Evolutionary conservation across 1,140 invertebrate genomes (phyloP).

Genomic region (Drosophila hydei): DNA sequence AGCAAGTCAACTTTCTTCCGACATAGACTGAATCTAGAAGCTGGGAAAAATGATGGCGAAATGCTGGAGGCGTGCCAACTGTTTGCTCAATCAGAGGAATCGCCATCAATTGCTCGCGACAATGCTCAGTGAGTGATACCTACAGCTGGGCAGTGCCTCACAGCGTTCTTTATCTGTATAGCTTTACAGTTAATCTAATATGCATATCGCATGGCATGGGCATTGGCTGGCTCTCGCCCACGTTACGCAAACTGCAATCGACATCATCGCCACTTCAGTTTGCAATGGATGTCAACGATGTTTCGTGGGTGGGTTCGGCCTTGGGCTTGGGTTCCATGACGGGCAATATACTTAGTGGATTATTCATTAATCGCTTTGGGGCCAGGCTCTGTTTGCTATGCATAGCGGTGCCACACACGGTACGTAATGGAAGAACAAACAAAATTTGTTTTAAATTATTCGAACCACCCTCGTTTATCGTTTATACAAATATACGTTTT

Average conservation of each 20-base stretch:
- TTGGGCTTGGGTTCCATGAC: constrained; percentile 61
- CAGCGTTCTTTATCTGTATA: not conserved
- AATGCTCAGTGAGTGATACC: constrained; percentile 49
- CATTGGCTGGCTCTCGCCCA: constrained; percentile 70
- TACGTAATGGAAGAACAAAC: constrained; percentile 8
- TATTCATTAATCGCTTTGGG: constrained; percentile 53
- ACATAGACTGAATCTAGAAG: not conserved
- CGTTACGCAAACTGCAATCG: constrained; percentile 56
- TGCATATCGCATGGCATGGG: constrained; percentile 68
- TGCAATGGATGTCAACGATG: constrained; percentile 40
- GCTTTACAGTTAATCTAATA: constrained; percentile 57
- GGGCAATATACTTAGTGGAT: constrained; percentile 55
- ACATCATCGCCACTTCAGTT: constrained; percentile 43
- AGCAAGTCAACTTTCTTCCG: constrained; percentile 1
- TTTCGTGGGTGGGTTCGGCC: constrained; percentile 70
- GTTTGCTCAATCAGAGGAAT: constrained; percentile 65
- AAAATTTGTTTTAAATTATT: no score
- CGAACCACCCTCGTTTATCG: no score
- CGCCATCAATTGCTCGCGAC: constrained; percentile 64
- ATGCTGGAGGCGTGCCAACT: constrained; percentile 49
- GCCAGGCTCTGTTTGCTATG: constrained; percentile 58
- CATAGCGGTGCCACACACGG: constrained; percentile 60
- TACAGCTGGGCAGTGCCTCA: not conserved
- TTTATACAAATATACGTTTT: not conserved
- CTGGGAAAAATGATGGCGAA: constrained; percentile 42